A percentile compares a stretch with the other conserved stretches of the same genome.
Evolutionary conservation across 2,888 invertebrate species (phyloP).

Genomic region (Scelioninae gen. 1): DNA sequence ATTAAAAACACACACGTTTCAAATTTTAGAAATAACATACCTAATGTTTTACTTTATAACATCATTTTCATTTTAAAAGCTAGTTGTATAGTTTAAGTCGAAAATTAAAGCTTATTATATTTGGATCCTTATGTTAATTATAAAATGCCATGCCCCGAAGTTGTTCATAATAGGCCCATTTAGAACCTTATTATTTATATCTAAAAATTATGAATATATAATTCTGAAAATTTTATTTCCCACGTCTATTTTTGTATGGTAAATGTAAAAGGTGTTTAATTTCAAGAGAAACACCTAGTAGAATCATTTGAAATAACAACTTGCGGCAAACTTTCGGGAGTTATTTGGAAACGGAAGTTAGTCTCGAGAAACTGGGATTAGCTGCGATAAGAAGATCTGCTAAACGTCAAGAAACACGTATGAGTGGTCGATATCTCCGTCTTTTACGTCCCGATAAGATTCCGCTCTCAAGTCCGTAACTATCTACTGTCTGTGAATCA

Average conservation of each 20-base stretch:
- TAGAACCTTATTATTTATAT: no score
- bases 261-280: no score
- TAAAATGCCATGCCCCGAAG: no score
- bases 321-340: slow-evolving; percentile 22
- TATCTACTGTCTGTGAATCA: slow-evolving; percentile 43
- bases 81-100: no score
- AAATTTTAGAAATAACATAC: no score
- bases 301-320: slow-evolving; percentile 44
- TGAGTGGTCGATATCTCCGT: slow-evolving; percentile 46
- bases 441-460: slow-evolving; percentile 48
- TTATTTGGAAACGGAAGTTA: slow-evolving; percentile 35
- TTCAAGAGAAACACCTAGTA: neutral
- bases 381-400: slow-evolving; percentile 58
- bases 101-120: no score
- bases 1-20: no score
- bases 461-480: slow-evolving; percentile 20
- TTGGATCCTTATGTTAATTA: no score
- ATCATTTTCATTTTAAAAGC: no score
- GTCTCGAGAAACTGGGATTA: slow-evolving; percentile 42
- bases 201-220: no score
- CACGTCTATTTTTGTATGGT: neutral
- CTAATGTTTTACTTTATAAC: no score
- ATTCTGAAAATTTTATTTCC: neutral
- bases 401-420: slow-evolving; percentile 59
- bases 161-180: no score